Evolutionary conservation across 2,888 invertebrate genomes (phyloP).

Genomic region (Bhutanitis thaidina): DNA sequence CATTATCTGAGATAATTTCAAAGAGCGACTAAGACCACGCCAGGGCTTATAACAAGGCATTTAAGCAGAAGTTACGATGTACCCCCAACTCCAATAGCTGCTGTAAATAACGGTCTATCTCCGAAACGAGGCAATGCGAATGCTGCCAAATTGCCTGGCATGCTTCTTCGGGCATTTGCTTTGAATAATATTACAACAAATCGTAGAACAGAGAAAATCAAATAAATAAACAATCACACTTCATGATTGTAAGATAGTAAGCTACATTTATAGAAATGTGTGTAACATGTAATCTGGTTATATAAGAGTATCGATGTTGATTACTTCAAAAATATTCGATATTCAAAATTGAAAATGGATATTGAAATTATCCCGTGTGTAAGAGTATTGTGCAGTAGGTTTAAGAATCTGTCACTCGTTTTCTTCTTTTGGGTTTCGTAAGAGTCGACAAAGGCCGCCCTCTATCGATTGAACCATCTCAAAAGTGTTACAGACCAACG

Average conservation of each 20-base stretch:
- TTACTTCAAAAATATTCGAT: too few relatives aligned
- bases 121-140: constrained; percentile 9
- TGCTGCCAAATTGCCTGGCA: constrained; percentile 19
- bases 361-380: too few relatives aligned
- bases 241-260: not conserved
- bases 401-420: too few relatives aligned
- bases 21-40: not conserved
- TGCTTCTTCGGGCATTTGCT: constrained; percentile 6
- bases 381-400: too few relatives aligned
- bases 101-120: constrained; percentile 18
- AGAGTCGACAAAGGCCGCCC: too few relatives aligned
- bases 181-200: constrained; percentile 20
- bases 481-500: too few relatives aligned
- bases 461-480: too few relatives aligned
- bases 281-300: too few relatives aligned
- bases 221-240: not conserved
- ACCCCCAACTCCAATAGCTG: constrained; percentile 6
- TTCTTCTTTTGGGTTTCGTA: too few relatives aligned
- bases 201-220: constrained; percentile 1
- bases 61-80: constrained; percentile 13
- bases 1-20: not conserved
- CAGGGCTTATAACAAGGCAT: constrained; percentile 4
- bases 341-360: too few relatives aligned
- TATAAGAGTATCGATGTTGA: too few relatives aligned
- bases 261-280: too few relatives aligned